phyloP scores from a whole-genome alignment of 2,888 invertebrate genomes.

The Lepetodrilus schrolli region DNA sequence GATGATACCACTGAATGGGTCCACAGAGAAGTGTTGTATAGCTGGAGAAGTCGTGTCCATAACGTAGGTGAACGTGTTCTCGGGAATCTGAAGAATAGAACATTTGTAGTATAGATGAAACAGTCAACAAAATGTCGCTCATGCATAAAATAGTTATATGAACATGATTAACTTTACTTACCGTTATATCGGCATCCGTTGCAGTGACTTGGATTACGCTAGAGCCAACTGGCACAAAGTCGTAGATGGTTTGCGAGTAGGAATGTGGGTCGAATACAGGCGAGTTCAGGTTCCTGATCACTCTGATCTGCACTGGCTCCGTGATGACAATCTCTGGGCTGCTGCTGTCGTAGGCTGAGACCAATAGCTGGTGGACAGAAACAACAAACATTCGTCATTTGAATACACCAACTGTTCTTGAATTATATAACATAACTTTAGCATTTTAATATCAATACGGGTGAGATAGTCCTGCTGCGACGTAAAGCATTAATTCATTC shows the following conservation, averaged over 20 bases:
- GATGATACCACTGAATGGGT: conserved; percentile 88
- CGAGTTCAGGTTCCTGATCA: conserved; percentile 61
- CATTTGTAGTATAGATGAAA: no score
- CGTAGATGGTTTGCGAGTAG: conserved; percentile 56
- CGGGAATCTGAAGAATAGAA: conserved; percentile 51
- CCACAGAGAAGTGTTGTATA: conserved; percentile 89
- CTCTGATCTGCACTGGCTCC: conserved; percentile 59
- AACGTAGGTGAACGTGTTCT: conserved; percentile 53
- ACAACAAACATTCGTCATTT: no score
- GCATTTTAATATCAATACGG: no score
- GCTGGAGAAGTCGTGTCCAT: conserved; percentile 78
- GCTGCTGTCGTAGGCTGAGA: conserved; percentile 63
- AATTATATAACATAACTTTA: no score
- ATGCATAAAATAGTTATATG: no score
- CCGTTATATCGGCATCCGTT: conserved; percentile 62
- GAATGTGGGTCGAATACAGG: conserved; percentile 55
- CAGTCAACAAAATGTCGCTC: no score
- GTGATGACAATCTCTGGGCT: conserved; percentile 55
- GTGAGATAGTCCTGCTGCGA: no score
- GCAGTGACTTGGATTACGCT: conserved; percentile 60
- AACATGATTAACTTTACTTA: conserved; percentile 40
- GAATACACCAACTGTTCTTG: no score
- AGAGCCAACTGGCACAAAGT: conserved; percentile 60
- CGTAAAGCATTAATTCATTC: no score
- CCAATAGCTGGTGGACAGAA: conserved; percentile 53